A percentile compares a stretch with the other conserved stretches of the same genome.
These are phyloP conservation scores for Apodemia zela DNA, from an alignment of 2,888 invertebrate species.

Conservation along the genomic window DNA sequence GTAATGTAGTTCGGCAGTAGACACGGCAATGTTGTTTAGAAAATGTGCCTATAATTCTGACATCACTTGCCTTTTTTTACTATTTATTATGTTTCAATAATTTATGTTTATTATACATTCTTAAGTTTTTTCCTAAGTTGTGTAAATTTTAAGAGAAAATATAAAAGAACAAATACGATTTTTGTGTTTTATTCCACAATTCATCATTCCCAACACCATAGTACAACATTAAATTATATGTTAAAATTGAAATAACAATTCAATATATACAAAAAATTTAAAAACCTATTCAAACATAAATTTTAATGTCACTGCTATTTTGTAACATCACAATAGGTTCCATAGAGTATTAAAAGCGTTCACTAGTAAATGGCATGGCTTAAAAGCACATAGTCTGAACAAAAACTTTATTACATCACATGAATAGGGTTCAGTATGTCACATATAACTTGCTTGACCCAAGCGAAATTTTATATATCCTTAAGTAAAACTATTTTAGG, in stretches of 20 bases:
- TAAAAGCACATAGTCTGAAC: too few species aligned
- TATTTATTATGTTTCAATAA: conserved; percentile 67
- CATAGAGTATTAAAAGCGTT: too few species aligned
- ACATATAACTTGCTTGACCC: too few species aligned
- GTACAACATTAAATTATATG: conserved; percentile 2
- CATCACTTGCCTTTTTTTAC: conserved; percentile 61
- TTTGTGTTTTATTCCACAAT: conserved; percentile 42
- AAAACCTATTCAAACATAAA: neutral
- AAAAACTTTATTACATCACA: too few species aligned
- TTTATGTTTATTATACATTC: conserved; percentile 53
- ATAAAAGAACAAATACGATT: conserved; percentile 59
- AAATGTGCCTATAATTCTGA: conserved; percentile 34
- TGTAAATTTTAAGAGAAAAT: conserved; percentile 68
- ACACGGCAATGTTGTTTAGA: conserved; percentile 33
- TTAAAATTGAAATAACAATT: conserved; percentile 5
- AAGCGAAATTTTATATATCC: too few species aligned
- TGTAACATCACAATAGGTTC: too few species aligned
- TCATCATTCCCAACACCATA: conserved; percentile 31
- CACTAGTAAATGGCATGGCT: too few species aligned
- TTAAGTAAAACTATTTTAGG: too few species aligned
- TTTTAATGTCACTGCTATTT: too few species aligned
- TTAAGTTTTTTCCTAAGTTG: conserved; percentile 54
- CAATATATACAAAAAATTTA: conserved; percentile 7
- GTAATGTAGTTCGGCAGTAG: conserved; percentile 40
- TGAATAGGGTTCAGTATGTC: too few species aligned